Percentiles rank a stretch among this genome's conserved stretches.
phyloP scores from a whole-genome alignment of 2,888 invertebrate species.

The Pterostichus niger region DNA sequence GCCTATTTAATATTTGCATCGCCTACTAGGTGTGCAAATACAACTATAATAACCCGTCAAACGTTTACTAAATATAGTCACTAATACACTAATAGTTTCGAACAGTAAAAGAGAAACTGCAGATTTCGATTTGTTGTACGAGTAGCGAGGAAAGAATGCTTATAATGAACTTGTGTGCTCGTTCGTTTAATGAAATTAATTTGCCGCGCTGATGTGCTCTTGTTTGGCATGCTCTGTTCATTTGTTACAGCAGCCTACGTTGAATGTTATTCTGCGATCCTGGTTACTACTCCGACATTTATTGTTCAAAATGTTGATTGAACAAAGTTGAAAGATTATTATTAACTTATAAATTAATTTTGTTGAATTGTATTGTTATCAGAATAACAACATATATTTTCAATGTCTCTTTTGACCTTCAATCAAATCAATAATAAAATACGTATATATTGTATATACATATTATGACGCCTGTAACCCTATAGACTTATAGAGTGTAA shows the following conservation, averaged over 20 bases:
- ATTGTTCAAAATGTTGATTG: background rate
- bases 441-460: too few relatives aligned
- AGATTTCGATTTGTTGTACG: conserved; percentile 21
- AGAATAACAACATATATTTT: too few relatives aligned
- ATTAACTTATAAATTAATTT: too few relatives aligned
- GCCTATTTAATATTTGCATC: conserved; percentile 19
- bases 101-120: background rate
- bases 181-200: conserved; percentile 41
- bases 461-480: too few relatives aligned
- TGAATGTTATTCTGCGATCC: background rate
- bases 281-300: background rate
- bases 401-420: too few relatives aligned
- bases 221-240: conserved; percentile 22
- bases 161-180: conserved; percentile 36
- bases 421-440: too few relatives aligned
- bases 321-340: conserved; percentile 8
- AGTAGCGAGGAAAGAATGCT: conserved; percentile 12
- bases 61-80: conserved; percentile 5
- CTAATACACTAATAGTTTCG: background rate
- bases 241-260: conserved; percentile 23
- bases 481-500: too few relatives aligned
- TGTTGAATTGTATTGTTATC: too few relatives aligned
- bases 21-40: conserved; percentile 44
- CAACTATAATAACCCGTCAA: conserved; percentile 29
- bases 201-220: conserved; percentile 41